A percentile compares a stretch with the other conserved stretches of the same genome.
Evolutionary conservation across 2,113 vertebrate genomes (phyloP).

Genomic region (Lathamus discolor): DNA sequence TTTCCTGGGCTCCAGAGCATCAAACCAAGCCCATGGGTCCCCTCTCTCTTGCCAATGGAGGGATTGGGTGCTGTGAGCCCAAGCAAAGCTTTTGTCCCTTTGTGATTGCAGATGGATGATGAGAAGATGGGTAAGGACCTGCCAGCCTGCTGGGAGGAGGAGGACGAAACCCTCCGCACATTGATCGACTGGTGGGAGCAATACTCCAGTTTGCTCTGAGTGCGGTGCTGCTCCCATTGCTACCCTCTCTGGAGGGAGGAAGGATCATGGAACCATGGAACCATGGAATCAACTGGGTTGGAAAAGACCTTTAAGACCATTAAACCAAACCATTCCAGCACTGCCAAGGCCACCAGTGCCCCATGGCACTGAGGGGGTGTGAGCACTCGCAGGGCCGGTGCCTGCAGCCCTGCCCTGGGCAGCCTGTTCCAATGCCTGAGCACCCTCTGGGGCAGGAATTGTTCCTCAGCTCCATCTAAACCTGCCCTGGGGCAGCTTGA

Average conservation of each 20-base stretch:
- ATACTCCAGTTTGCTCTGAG: background rate
- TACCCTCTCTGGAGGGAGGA: background rate
- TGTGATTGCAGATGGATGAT: fast-evolving
- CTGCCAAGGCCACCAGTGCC: background rate
- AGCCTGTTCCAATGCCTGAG: background rate
- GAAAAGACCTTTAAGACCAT: background rate
- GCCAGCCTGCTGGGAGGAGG: fast-evolving
- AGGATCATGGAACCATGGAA: background rate
- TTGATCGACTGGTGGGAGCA: too few relatives aligned
- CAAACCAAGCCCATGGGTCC: fast-evolving
- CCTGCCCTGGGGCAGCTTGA: too few relatives aligned
- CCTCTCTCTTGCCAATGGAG: fast-evolving
- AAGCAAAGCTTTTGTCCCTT: background rate
- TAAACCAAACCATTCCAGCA: background rate
- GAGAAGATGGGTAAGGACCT: fast-evolving
- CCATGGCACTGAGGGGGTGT: background rate
- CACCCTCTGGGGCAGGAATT: background rate
- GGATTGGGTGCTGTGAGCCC: fast-evolving
- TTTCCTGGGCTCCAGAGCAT: background rate
- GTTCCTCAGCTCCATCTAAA: background rate
- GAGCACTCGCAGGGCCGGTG: background rate
- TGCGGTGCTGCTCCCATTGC: background rate
- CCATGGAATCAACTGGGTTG: background rate
- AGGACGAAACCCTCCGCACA: background rate
- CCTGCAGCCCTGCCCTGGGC: background rate